Conservation (phyloP, 1,140 invertebrate genomes). For the Helicoverpa zea region DNA sequence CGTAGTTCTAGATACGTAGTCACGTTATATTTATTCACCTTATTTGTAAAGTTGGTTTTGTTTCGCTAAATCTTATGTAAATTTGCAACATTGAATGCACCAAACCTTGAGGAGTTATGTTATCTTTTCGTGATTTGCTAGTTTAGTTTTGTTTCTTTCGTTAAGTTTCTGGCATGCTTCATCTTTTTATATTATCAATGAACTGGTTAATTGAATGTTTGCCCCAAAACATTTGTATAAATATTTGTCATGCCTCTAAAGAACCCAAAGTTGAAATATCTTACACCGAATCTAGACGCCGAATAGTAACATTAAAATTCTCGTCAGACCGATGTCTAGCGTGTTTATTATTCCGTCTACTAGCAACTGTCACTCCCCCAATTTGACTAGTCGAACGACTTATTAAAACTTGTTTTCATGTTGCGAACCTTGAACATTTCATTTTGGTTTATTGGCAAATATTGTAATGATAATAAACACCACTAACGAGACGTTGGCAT, state of each 20-base stretch:
- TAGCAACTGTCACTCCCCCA: conserved; percentile 14
- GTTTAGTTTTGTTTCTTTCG: conserved; percentile 21
- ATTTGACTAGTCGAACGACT: conserved; percentile 12
- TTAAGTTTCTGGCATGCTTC: conserved; percentile 14
- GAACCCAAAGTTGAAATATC: background rate
- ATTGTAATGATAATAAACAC: background rate
- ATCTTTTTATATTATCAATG: background rate
- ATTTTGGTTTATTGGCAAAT: conserved; percentile 10
- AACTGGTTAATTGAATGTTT: conserved; percentile 6
- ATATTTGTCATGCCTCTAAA: background rate
- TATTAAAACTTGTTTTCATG: conserved; percentile 12
- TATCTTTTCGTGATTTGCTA: conserved; percentile 25
- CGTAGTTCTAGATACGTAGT: conserved; percentile 52
- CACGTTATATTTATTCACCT: conserved; percentile 50
- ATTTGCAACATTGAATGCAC: conserved; percentile 37
- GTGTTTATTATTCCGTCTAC: background rate
- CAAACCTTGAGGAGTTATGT: conserved; percentile 29
- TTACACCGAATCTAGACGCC: background rate
- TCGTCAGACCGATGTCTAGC: background rate
- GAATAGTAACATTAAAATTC: background rate
- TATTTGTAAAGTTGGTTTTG: conserved; percentile 38
- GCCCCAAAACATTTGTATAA: background rate
- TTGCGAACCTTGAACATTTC: conserved; percentile 36
- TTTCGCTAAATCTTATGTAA: conserved; percentile 44
- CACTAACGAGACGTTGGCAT: conserved; percentile 1